Evolutionary conservation across 2,888 invertebrate species (phyloP).

Genomic region (Pristionchus fissidentatus): DNA sequence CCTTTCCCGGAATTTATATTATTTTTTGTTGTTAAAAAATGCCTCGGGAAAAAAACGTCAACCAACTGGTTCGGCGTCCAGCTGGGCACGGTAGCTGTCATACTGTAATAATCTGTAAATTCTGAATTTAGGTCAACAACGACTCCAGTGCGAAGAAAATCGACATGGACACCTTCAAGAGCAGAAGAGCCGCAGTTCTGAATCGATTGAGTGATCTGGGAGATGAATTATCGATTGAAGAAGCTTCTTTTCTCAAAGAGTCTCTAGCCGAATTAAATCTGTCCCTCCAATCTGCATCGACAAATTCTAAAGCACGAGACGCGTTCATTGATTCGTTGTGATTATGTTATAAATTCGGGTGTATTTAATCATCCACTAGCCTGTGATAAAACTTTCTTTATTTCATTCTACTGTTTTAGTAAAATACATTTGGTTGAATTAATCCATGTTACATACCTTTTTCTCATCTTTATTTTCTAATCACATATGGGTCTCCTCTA

Average conservation of each 20-base stretch:
- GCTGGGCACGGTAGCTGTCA: no score
- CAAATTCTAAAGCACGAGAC: constrained; percentile 17
- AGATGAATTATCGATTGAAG: constrained; percentile 4
- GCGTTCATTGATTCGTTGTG: constrained; percentile 36
- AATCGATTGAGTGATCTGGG: constrained; percentile 24
- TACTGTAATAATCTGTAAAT: neutral
- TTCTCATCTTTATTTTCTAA: no score
- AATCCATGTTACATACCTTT: no score
- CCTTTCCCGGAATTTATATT: no score
- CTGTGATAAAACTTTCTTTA: no score
- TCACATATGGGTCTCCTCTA: no score
- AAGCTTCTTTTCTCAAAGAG: neutral
- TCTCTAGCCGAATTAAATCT: neutral
- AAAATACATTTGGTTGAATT: no score
- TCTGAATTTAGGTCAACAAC: neutral
- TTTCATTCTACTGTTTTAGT: no score
- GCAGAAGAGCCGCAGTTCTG: neutral
- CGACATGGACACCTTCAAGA: neutral
- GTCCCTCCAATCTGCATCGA: constrained; percentile 4
- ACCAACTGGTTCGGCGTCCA: no score
- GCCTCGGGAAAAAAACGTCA: no score
- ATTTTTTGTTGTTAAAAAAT: no score
- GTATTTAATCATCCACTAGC: no score
- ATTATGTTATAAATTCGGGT: neutral
- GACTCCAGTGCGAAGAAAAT: constrained; percentile 12